phyloP scores from a whole-genome alignment of 2,888 invertebrate genomes.

The Amphipoea oculea region DNA sequence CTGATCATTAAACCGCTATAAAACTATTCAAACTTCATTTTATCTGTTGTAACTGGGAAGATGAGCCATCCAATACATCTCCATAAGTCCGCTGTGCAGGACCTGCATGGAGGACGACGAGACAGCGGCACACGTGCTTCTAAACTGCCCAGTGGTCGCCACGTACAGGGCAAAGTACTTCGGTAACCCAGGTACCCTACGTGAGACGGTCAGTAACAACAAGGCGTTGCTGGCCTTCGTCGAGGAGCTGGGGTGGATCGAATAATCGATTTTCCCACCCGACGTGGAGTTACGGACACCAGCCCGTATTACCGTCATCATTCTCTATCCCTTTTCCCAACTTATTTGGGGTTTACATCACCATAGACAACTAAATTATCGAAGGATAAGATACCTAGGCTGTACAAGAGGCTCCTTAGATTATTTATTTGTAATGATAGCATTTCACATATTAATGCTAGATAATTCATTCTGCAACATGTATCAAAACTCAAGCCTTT shows the following conservation, averaged over 20 bases:
- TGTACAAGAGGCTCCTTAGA: background rate
- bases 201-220: background rate
- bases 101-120: background rate
- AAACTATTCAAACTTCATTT: background rate
- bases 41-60: background rate
- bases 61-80: background rate
- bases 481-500: conserved; percentile 25
- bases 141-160: background rate
- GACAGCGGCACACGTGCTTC: background rate
- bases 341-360: background rate
- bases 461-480: background rate
- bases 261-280: too few relatives aligned
- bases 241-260: too few relatives aligned
- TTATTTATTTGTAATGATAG: background rate
- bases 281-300: too few relatives aligned
- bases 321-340: background rate
- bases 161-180: background rate
- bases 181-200: background rate
- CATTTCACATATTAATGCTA: conserved; percentile 4
- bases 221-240: too few relatives aligned
- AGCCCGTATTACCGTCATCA: background rate
- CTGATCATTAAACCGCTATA: background rate
- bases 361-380: background rate
- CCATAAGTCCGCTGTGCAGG: background rate
- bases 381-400: background rate